These are phyloP conservation scores for Amphiduros pacificus DNA, from an alignment of 2,888 invertebrate species.

Conservation along the genomic window DNA sequence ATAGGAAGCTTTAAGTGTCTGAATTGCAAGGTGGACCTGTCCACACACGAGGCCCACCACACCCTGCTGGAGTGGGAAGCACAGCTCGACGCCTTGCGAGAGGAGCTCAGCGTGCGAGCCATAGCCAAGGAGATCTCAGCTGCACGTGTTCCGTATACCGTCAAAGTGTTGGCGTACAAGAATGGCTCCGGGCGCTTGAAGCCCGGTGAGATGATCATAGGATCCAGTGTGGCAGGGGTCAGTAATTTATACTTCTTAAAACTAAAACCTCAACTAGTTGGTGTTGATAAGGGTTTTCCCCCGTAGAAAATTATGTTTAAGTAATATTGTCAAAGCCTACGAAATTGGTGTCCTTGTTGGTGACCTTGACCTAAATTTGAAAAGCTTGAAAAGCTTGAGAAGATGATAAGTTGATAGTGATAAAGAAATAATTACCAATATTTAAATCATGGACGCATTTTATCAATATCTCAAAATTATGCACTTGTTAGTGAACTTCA, in stretches of 20 bases:
- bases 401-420: too few relatives aligned
- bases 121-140: constrained; percentile 56
- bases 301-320: too few relatives aligned
- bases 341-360: too few relatives aligned
- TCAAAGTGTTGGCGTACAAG: constrained; percentile 55
- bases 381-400: too few relatives aligned
- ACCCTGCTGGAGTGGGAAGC: constrained; percentile 51
- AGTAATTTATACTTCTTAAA: constrained; percentile 21
- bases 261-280: background rate
- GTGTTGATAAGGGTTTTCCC: too few relatives aligned
- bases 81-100: constrained; percentile 40
- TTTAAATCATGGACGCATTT: too few relatives aligned
- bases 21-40: constrained; percentile 58
- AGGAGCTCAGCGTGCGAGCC: constrained; percentile 43
- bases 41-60: constrained; percentile 53
- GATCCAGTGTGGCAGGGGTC: constrained; percentile 56
- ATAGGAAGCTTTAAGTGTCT: constrained; percentile 56
- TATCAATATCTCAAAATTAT: too few relatives aligned
- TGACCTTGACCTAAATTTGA: too few relatives aligned
- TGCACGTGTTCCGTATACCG: constrained; percentile 46
- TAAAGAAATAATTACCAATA: too few relatives aligned
- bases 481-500: too few relatives aligned
- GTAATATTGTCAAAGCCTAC: too few relatives aligned
- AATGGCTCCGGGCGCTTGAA: constrained; percentile 56
- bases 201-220: constrained; percentile 52